Base-by-base conservation (phyloP, 2,888 invertebrate genomes). In the Liopterus haemorrhoidalis region DNA sequence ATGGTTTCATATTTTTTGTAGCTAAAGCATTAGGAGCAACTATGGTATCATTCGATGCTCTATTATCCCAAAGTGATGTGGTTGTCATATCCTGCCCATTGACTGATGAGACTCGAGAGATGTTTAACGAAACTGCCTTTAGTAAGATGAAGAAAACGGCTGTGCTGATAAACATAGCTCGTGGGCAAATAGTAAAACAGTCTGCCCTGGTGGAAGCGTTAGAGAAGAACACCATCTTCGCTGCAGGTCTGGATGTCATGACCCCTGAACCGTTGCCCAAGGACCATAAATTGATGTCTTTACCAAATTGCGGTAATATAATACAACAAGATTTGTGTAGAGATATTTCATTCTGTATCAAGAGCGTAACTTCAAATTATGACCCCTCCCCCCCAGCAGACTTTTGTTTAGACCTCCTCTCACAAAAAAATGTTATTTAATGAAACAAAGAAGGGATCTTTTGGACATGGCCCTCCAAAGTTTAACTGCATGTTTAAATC, bases 201-300 rank as follows among this genome's bases (percentile, higher is more conserved):
- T 79, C 85, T 1, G 91, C 85, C 48, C 67, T 96, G 18, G 78
- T 85, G 41, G 74, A 77, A 37, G 93, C 93, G 0, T 69, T 96
- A 36, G 80, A 80, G 58, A 73, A 71, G 24, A 78, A 80, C 1
- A 72, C 75, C 51, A 93, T 95, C 50, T 84, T 81, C 60, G 85
- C 85, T 0, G 95, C 94, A 1, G 95, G 93, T 0, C 71, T 96
- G 2, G 95, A 96, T 64, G 95, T 95, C 2, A 87, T 85, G 59
- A 79, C 81, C 1, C 94, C 95, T 0, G 95, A 96, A 65, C 95
- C 95, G 0, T 64, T 96, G 40, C 87, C 93, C 0, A 66, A 75
- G 4, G 79, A 84, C 63, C 81, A 89, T 65, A 84, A 84, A 41
- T 70, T 95, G n/a, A 61, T 89, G 9, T 78, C 74, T 18, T 68